phyloP scores from a whole-genome alignment of 2,797 vertebrate species.

The Allochrocebus solatus region DNA sequence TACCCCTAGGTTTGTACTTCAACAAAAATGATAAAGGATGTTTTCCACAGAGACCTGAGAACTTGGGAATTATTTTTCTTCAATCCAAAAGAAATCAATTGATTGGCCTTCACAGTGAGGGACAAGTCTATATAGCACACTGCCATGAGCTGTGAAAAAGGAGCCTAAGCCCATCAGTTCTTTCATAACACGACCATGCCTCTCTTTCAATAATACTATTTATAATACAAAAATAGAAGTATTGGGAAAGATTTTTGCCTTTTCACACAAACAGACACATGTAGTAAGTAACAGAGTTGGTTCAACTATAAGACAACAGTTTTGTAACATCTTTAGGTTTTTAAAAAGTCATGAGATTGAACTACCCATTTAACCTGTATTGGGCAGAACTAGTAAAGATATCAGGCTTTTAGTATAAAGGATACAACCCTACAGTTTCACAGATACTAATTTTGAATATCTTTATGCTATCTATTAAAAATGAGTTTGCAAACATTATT shows the following conservation, averaged over 20 bases:
- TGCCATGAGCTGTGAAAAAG: background rate
- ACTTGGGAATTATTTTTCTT: background rate
- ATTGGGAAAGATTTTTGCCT: background rate
- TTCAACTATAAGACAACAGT: background rate
- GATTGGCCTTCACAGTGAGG: background rate
- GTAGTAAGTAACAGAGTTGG: background rate
- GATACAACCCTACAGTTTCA: background rate
- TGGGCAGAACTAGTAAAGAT: background rate
- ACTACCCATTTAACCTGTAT: background rate
- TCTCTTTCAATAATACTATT: background rate
- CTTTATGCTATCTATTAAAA: background rate
- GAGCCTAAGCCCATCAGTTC: background rate
- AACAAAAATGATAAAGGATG: background rate
- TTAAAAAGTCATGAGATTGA: background rate
- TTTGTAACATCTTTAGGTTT: background rate
- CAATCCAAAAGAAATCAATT: background rate
- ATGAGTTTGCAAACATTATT: background rate
- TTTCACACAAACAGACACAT: background rate
- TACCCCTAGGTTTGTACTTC: background rate
- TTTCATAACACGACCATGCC: background rate
- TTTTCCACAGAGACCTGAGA: background rate
- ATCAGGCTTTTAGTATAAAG: background rate
- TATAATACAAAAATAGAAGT: background rate
- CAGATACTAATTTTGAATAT: background rate
- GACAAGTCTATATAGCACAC: background rate